Evolutionary conservation across 2,888 invertebrate genomes (phyloP).

Genomic region (Trichopoda pennipes): DNA sequence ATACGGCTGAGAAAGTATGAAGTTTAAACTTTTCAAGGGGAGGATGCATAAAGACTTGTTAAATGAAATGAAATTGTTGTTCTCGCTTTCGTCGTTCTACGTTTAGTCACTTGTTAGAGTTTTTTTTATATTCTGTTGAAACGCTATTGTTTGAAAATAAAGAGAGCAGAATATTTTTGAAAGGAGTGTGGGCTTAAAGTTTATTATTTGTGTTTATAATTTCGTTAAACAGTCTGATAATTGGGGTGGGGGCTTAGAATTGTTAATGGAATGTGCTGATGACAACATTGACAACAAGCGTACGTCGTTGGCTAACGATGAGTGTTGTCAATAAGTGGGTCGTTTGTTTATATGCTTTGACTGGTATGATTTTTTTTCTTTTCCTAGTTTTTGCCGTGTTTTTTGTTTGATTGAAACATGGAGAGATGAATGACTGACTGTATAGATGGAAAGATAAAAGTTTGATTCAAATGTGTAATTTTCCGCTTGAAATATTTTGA

Average conservation of each 20-base stretch:
- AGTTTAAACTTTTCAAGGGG: slow-evolving; percentile 31
- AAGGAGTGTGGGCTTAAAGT: slow-evolving; percentile 72
- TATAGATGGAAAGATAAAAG: slow-evolving; percentile 45
- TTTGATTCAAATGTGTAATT: slow-evolving; percentile 78
- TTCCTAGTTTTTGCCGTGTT: slow-evolving; percentile 26
- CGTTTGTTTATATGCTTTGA: slow-evolving; percentile 54
- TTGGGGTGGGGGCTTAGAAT: slow-evolving; percentile 16
- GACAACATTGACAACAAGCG: slow-evolving; percentile 60
- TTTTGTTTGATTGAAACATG: slow-evolving; percentile 45
- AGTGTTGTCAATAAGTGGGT: slow-evolving; percentile 76
- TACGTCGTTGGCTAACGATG: slow-evolving; percentile 71
- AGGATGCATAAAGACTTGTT: slow-evolving; percentile 27
- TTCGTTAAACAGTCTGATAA: slow-evolving; percentile 50
- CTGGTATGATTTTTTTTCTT: background rate
- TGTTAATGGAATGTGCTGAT: slow-evolving; percentile 58
- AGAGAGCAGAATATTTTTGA: slow-evolving; percentile 53
- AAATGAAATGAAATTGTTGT: slow-evolving; percentile 26
- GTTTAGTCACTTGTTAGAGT: slow-evolving; percentile 69
- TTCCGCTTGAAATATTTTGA: slow-evolving; percentile 78
- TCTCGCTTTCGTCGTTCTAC: slow-evolving; percentile 48
- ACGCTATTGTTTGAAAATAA: slow-evolving; percentile 63
- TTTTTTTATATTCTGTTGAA: slow-evolving; percentile 43
- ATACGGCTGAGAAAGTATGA: slow-evolving; percentile 28
- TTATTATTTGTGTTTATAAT: slow-evolving; percentile 70
- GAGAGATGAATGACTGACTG: slow-evolving; percentile 46